Evolutionary conservation across 2,797 vertebrate genomes (phyloP), one percentile per base, ranked within the genome.

Genomic region (Neoniphon sammara): DNA sequence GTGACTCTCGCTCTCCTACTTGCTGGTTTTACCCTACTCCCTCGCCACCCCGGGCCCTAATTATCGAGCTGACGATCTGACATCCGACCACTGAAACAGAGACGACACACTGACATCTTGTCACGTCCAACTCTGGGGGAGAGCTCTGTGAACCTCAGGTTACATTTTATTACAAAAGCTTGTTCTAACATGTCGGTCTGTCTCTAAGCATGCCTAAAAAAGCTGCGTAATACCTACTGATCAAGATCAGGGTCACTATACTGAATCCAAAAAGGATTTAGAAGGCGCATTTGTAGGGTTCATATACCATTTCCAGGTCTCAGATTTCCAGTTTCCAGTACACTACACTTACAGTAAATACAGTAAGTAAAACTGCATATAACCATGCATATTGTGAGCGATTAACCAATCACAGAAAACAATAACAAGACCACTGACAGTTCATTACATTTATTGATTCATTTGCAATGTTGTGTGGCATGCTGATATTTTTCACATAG

Each of bases 11-110:
- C 68, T 75, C 78, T 71, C 59, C 81, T 69, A 65, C 73, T 36
- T 77, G 81, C 90, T 86, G 54, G 15, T n/a, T 88, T 85, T 83
- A 78, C 61, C 75, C 83, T 69, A 74, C 69, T 80, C 80, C 77
- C 72, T 75, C 47, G 47, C 77, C 78, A 80, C 89, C 86, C 59
- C 58, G 0, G 87, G 88, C 85, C 62, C 79, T 90, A 91, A 92
- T 92, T 91, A 91, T 89, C 68, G 20, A 80, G 75, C 71, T 39
- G 71, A 75, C 53, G 68, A 86, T 82, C 81, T 90, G 86, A 91
- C 84, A 85, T 86, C 68, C 8, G 18, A 85, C 73, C 71, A 60
- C 78, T 70, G 83, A 88, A 90, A 88, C 75, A 75, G 76, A 88
- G 77, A 71, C 4, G 78, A 87, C 85, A 83, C 81, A 68, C 61